phyloP scores from a whole-genome alignment of 2,888 invertebrate species.

The Brassicogethes aeneus region DNA sequence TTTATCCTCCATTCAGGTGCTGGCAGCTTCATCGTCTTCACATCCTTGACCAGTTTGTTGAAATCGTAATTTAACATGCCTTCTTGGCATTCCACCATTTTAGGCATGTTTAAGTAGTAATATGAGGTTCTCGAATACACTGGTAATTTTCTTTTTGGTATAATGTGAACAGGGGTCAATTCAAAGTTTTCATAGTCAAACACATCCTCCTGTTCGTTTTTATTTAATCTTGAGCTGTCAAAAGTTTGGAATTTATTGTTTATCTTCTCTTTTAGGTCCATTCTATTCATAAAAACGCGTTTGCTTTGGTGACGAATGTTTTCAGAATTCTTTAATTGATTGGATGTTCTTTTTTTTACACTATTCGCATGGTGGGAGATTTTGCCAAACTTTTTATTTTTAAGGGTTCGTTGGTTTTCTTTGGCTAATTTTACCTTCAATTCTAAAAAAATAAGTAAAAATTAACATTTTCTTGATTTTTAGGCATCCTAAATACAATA shows the following conservation, averaged over 20 bases:
- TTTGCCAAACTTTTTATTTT: too few species aligned
- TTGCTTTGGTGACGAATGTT: too few species aligned
- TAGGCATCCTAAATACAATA: too few species aligned
- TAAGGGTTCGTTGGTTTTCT: too few species aligned
- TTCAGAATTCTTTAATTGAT: too few species aligned
- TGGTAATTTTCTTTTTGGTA: neutral
- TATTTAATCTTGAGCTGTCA: neutral
- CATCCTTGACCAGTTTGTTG: conserved; percentile 24
- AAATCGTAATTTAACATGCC: conserved; percentile 21
- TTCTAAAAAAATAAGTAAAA: too few species aligned
- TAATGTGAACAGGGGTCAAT: neutral
- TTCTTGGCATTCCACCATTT: neutral
- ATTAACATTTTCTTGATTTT: too few species aligned
- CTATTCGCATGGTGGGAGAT: too few species aligned
- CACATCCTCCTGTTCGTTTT: neutral
- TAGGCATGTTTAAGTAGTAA: conserved; percentile 1
- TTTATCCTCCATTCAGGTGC: conserved; percentile 27
- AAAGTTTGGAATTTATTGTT: neutral
- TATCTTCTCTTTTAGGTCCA: neutral
- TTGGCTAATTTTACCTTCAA: too few species aligned
- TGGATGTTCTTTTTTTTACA: too few species aligned
- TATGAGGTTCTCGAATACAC: too few species aligned
- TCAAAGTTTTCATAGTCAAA: neutral
- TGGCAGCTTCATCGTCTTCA: conserved; percentile 27
- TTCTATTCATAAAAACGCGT: too few species aligned